phyloP scores from a whole-genome alignment of 2,888 invertebrate species.

The Germaria angustata region DNA sequence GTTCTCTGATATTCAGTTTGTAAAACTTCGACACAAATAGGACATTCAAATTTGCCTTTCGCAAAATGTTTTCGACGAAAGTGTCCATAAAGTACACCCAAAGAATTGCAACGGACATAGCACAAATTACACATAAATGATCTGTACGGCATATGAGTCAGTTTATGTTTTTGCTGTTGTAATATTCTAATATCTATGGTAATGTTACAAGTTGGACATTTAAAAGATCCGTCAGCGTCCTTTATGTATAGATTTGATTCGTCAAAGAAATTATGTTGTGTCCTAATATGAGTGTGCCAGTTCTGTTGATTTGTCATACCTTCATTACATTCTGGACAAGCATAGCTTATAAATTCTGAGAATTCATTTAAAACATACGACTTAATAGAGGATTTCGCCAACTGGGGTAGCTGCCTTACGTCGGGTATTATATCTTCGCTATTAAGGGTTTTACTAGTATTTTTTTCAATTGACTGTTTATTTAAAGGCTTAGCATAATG shows the following conservation, averaged over 20 bases:
- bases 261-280: slow-evolving; percentile 57
- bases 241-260: slow-evolving; percentile 38
- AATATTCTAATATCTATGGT: slow-evolving; percentile 4
- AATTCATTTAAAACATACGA: slow-evolving; percentile 54
- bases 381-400: neutral
- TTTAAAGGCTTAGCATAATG: slow-evolving; percentile 10
- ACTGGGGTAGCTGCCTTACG: slow-evolving; percentile 2
- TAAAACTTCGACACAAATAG: slow-evolving; percentile 30
- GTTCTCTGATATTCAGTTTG: slow-evolving; percentile 45
- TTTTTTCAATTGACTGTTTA: neutral
- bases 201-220: slow-evolving; percentile 52
- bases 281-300: slow-evolving; percentile 61
- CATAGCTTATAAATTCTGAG: slow-evolving; percentile 54
- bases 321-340: slow-evolving; percentile 67
- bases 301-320: slow-evolving; percentile 39
- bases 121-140: slow-evolving; percentile 65
- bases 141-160: slow-evolving; percentile 60
- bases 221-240: slow-evolving; percentile 27
- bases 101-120: slow-evolving; percentile 39
- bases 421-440: neutral
- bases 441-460: neutral
- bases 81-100: slow-evolving; percentile 53
- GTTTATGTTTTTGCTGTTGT: slow-evolving; percentile 57
- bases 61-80: slow-evolving; percentile 59
- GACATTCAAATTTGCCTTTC: slow-evolving; percentile 48